Evolutionary conservation across 2,797 vertebrate species (phyloP).

Genomic region (Tadarida brasiliensis): DNA sequence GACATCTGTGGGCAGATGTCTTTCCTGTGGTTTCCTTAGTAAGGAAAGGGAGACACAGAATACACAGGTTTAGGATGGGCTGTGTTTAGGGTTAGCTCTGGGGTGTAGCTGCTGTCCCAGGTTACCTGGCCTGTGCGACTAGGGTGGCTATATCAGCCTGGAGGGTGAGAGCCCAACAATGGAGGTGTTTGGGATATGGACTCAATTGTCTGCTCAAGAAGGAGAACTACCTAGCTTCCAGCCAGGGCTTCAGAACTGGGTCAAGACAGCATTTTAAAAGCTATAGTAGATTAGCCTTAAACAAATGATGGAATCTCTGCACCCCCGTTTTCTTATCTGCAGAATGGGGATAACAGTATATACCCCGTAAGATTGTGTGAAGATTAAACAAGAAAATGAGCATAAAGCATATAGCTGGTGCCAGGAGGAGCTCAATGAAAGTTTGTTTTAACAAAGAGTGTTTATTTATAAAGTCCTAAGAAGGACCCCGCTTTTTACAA

Average conservation of each 20-base stretch:
- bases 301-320: not conserved
- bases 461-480: not conserved
- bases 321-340: not conserved
- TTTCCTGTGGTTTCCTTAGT: not conserved
- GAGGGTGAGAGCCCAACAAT: not conserved
- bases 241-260: not conserved
- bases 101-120: not conserved
- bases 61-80: not conserved
- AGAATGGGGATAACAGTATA: not conserved
- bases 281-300: not conserved
- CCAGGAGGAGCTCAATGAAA: not conserved
- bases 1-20: not conserved
- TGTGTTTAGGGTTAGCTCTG: not conserved
- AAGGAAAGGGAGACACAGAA: not conserved
- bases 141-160: too few species aligned
- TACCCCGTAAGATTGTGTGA: not conserved
- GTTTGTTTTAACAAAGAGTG: not conserved
- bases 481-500: not conserved
- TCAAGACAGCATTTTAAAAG: slow-evolving; percentile 4
- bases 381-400: slow-evolving; percentile 12
- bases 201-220: not conserved
- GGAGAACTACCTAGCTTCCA: not conserved
- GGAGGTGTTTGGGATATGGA: not conserved
- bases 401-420: not conserved
- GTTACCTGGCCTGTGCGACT: too few species aligned